Base-by-base conservation (phyloP, 2,888 invertebrate genomes). In the Clanis bilineata region DNA sequence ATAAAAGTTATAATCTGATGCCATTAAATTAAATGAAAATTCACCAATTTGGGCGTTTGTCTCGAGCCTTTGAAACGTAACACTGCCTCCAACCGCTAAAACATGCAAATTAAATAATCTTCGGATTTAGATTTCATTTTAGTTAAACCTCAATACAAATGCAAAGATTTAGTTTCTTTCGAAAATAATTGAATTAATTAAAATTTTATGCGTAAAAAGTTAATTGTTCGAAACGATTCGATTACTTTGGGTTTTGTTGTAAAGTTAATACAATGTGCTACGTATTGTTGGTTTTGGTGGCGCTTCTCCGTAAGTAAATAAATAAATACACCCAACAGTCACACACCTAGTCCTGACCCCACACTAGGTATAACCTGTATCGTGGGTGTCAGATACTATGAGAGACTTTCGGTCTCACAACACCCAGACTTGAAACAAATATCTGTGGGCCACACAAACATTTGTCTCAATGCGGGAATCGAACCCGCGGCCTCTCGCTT, bases 151-250 rank as follows among this genome's bases (percentile, higher is more conserved):
- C 44, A 45, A 22, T 32, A 28, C 7, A 51, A 51, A 32, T 28
- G 15, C 32, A 28, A 51, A 32, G 3, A 9, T 51, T 18, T 32
- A 15, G 28, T 32, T 23, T 45, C 9, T 36, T 25, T 3, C 18
- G 32, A 18, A 51, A 51, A 18, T 51, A 51, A 51, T 25, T 12
- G 23, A 54, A 2, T 23, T 39, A 39, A 56, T 38, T 56, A 39
- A 56, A 56, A 51, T 32, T 32, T 32, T 7, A 51, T 10, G 10
- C 32, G 10, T 32, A 51, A 51, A n/a, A 51, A 51, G 51, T 28
- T 51, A 32, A 51, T 51, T 51, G 51, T 25, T 45, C n/a, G 45
- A n/a, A 45, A 45, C 45, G 4, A 32, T 51, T 51, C 32, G 51
- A 51, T 51, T 32, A 28, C 51, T 51, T 47, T 15, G 15, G 18